Evolutionary conservation across 2,797 vertebrate genomes (phyloP), one percentile per base, ranked within the genome.

Genomic region (Peromyscus melanophrys): DNA sequence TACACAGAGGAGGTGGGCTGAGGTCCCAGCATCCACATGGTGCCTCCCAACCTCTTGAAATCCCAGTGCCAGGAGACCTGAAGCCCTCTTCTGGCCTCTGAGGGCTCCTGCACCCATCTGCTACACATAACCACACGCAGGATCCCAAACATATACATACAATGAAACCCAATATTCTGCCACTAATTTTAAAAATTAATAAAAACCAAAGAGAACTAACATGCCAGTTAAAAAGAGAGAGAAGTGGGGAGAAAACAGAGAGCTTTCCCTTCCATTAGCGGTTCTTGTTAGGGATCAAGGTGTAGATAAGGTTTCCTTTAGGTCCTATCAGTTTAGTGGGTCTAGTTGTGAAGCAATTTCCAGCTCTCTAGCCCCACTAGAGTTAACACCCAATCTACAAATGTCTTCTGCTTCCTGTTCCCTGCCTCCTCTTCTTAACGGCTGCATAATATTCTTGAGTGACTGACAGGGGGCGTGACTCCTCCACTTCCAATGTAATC

Each of bases 301-400:
- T 90, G 84, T 83, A 97, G 92, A 57, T 69, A 85, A 37, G 90
- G 73, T 59, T 97, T 96, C 97, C 81, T 96, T 92, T 49, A 78
- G 92, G 96, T 82, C 46, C 2, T 87, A 85, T 0, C 77, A 71
- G 63, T 97, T 75, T 87, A 94, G 90, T 92, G 94, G 98, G 96
- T 94, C 91, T 96, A 97, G 1, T 16, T 94, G 96, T 97, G 98
- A 98, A 97, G 98, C 97, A 83, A 88, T 19, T 95, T 81, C 89
- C 92, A 83, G 92, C 87, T 97, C 93, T 43, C 0, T 25, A 73
- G 93, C 92, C 96, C 57, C 86, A 93, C 46, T 40, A 40, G 37
- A 97, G 55, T 95, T 92, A 97, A 95, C 93, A 87, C 49, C 87
- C 76, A 57, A 92, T 96, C 95, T 96, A 75, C 86, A 89, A 97